Evolutionary conservation across 2,888 invertebrate species (phyloP).

Genomic region (Aromia moschata): DNA sequence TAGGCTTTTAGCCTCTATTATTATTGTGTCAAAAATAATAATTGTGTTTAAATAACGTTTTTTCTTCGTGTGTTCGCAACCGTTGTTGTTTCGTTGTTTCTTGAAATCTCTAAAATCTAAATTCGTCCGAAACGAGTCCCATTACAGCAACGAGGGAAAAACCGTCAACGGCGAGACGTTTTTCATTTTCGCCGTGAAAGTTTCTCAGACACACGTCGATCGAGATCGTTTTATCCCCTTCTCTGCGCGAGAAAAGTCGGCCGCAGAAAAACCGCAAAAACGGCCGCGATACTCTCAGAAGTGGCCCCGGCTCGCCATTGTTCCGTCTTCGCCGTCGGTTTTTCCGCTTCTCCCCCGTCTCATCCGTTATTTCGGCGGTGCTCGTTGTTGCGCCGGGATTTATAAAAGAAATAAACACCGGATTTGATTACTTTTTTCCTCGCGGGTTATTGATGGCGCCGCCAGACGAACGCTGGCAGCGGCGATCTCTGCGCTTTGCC

Average conservation of each 20-base stretch:
- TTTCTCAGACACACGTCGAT: conserved; percentile 21
- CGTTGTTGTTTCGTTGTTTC: conserved; percentile 12
- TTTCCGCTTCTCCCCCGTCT: conserved; percentile 32
- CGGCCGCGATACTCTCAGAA: conserved; percentile 38
- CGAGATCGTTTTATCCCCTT: conserved; percentile 23
- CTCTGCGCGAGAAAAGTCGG: conserved; percentile 14
- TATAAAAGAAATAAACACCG: conserved; percentile 23
- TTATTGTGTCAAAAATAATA: too few relatives aligned
- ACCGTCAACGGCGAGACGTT: conserved; percentile 19
- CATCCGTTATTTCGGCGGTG: conserved; percentile 30
- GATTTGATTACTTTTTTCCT: conserved; percentile 22
- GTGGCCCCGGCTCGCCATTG: conserved; percentile 37
- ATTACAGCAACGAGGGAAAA: conserved; percentile 13
- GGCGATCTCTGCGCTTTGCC: too few relatives aligned
- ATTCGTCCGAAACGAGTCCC: conserved; percentile 21
- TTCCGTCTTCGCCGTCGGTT: conserved; percentile 32
- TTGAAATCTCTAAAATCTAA: conserved; percentile 17
- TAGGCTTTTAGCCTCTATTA: too few relatives aligned
- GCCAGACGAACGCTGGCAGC: not conserved
- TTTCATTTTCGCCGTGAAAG: conserved; percentile 23
- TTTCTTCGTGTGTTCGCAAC: conserved; percentile 3
- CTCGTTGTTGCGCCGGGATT: conserved; percentile 14
- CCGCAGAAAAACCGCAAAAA: conserved; percentile 28
- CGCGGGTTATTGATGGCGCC: conserved; percentile 5
- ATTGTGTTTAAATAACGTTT: too few relatives aligned